These are phyloP conservation scores for Chamaea fasciata DNA, from an alignment of 2,113 vertebrate genomes.

Conservation along the genomic window DNA sequence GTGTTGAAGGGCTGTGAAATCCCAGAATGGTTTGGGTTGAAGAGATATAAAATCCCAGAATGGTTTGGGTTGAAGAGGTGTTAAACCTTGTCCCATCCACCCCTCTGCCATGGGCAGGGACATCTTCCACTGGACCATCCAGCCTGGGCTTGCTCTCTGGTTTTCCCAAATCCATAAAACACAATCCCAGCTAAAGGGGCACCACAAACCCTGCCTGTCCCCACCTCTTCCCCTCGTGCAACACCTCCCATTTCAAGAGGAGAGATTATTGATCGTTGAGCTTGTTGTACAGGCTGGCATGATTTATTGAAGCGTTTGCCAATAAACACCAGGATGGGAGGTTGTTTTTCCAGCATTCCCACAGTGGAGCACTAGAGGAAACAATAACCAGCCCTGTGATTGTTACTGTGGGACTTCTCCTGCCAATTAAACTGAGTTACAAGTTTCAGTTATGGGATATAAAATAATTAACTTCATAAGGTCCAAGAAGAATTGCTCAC, in stretches of 20 bases:
- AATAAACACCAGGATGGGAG: slow-evolving; percentile 29
- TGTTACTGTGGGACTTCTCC: slow-evolving; percentile 40
- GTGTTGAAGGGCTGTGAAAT: neutral
- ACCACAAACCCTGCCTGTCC: neutral
- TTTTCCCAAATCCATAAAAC: neutral
- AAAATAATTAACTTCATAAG: slow-evolving; percentile 62
- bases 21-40: neutral
- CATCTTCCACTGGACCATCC: neutral
- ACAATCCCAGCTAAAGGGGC: neutral
- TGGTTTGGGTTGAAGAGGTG: neutral
- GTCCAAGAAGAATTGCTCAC: slow-evolving; percentile 32
- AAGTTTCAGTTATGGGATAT: slow-evolving; percentile 44
- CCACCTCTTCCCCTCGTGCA: neutral
- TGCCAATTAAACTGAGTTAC: slow-evolving; percentile 67
- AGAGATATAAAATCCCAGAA: too few species aligned
- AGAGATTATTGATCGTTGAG: neutral
- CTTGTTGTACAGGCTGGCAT: slow-evolving; percentile 9
- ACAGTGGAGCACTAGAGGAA: slow-evolving; percentile 52
- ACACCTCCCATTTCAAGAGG: neutral
- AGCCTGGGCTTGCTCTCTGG: neutral
- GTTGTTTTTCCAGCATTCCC: slow-evolving; percentile 29
- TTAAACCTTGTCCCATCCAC: neutral
- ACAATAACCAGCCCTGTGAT: slow-evolving; percentile 36
- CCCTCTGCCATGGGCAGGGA: neutral
- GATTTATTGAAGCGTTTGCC: slow-evolving; percentile 45